A percentile compares a stretch with the other conserved stretches of the same genome.
Evolutionary conservation across 2,888 invertebrate genomes (phyloP).

Genomic region (Dasypogon diadema): DNA sequence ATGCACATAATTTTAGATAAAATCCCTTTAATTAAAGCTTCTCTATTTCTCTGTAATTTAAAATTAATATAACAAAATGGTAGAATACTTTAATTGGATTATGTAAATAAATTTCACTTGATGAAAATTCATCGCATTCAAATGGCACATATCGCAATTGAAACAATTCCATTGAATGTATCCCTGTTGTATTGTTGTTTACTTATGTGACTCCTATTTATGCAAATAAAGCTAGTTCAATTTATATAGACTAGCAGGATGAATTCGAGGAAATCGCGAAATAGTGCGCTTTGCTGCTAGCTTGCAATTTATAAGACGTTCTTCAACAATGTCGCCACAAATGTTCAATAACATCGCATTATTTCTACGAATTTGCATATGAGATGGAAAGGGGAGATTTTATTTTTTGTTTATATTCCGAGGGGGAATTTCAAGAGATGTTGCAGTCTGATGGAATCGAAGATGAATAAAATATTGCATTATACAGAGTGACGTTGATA

Average conservation of each 20-base stretch:
- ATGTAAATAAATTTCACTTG: no score
- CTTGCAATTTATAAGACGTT: constrained; percentile 18
- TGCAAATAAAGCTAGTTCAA: no score
- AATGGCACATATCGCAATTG: constrained; percentile 7
- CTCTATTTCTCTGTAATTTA: no score
- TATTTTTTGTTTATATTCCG: not conserved
- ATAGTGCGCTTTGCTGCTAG: not conserved
- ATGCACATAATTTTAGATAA: no score
- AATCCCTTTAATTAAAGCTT: no score
- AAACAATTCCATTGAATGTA: not conserved
- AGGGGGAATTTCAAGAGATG: not conserved
- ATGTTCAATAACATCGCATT: constrained; percentile 18
- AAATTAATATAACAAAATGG: no score
- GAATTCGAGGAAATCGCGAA: not conserved
- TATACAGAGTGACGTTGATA: constrained; percentile 4
- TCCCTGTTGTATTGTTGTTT: not conserved
- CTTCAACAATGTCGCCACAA: constrained; percentile 6
- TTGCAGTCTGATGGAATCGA: not conserved
- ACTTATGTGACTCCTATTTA: not conserved
- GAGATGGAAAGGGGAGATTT: not conserved
- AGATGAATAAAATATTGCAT: not conserved
- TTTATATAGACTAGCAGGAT: not conserved
- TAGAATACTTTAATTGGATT: no score
- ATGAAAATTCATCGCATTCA: constrained; percentile 9
- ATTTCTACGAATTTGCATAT: constrained; percentile 16